Evolutionary conservation across 2,797 vertebrate genomes (phyloP).

Genomic region (Pelodytes ibericus): DNA sequence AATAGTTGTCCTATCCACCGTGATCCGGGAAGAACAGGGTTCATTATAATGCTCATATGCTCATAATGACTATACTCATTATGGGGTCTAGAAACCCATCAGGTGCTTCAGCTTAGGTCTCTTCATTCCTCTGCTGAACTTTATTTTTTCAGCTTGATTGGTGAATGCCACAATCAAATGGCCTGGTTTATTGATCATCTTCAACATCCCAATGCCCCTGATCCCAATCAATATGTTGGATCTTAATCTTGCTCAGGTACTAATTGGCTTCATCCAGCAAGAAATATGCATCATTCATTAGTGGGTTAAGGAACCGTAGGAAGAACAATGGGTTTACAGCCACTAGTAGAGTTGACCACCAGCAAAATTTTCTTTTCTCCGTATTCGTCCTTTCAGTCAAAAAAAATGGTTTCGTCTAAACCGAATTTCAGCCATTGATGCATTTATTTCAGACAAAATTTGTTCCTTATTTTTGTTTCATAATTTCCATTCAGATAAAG

Average conservation of each 20-base stretch:
- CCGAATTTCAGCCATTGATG: too few relatives aligned
- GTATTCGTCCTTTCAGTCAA: too few relatives aligned
- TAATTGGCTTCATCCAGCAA: conserved; percentile 95
- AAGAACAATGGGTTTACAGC: conserved; percentile 96
- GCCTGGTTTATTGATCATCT: conserved; percentile 97
- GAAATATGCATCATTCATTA: conserved; percentile 97
- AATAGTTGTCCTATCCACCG: conserved; percentile 94
- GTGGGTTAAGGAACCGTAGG: conserved; percentile 91
- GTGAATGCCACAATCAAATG: conserved; percentile 94
- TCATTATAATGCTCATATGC: too few relatives aligned
- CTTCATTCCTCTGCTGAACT: conserved; percentile 96
- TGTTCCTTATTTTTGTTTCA: too few relatives aligned
- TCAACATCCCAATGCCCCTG: conserved; percentile 93
- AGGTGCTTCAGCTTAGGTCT: conserved; percentile 92
- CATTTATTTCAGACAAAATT: too few relatives aligned
- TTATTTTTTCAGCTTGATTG: conserved; percentile 91
- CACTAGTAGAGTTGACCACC: too few relatives aligned
- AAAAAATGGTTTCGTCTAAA: too few relatives aligned
- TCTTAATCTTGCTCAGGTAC: conserved; percentile 98
- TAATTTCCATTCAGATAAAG: too few relatives aligned
- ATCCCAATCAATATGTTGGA: conserved; percentile 95
- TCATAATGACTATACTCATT: conserved; percentile 98
- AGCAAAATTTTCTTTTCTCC: too few relatives aligned
- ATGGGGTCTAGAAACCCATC: conserved; percentile 98
- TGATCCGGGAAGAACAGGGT: conserved; percentile 97